phyloP scores from a whole-genome alignment of 2,113 vertebrate genomes.

The Rhynchomys soricoides region DNA sequence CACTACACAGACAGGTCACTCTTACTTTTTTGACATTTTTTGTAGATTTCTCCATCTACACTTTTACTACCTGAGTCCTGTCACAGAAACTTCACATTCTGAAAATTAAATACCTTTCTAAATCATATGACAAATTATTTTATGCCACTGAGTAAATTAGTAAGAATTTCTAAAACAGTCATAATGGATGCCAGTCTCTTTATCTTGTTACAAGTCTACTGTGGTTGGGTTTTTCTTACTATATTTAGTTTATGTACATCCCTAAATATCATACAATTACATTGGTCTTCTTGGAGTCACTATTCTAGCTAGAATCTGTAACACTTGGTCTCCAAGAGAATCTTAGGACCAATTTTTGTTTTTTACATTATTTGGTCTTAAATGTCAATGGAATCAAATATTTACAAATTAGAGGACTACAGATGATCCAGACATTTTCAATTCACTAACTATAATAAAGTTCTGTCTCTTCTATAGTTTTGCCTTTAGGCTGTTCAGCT shows the following conservation, averaged over 20 bases:
- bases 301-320: not conserved
- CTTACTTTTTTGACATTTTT: not conserved
- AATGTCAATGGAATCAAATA: not conserved
- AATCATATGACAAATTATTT: too few relatives aligned
- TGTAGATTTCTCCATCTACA: not conserved
- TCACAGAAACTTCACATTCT: not conserved
- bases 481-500: not conserved
- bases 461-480: not conserved
- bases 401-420: not conserved
- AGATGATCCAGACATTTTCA: not conserved
- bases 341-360: not conserved
- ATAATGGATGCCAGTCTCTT: not conserved
- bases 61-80: not conserved
- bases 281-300: not conserved
- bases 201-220: not conserved
- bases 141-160: not conserved
- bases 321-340: not conserved
- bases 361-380: not conserved
- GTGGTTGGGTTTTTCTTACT: not conserved
- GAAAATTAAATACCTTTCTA: not conserved
- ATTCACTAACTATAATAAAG: not conserved
- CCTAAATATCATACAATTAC: not conserved
- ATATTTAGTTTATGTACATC: too few relatives aligned
- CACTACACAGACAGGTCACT: not conserved
- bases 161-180: not conserved